Evolutionary conservation across 2,797 vertebrate genomes (phyloP).

Genomic region (Aerospiza tachiro): DNA sequence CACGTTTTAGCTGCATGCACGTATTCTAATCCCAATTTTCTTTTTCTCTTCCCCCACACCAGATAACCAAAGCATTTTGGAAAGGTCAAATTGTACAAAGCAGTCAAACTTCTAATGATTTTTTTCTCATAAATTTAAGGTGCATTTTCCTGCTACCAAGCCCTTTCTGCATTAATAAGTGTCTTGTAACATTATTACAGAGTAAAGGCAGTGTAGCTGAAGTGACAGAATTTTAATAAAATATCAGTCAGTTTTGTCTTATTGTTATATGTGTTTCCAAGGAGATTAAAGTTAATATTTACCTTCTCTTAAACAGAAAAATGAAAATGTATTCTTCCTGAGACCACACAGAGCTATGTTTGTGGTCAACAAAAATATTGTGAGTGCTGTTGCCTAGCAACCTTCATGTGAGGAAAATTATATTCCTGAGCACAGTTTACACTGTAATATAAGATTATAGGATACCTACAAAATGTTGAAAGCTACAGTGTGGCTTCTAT

Average conservation of each 20-base stretch:
- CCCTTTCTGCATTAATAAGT: neutral
- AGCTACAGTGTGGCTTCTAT: neutral
- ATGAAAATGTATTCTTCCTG: neutral
- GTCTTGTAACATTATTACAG: neutral
- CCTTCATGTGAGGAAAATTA: slow-evolving; percentile 44
- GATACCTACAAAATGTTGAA: slow-evolving; percentile 25
- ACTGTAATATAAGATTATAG: neutral
- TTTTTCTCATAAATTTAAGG: neutral
- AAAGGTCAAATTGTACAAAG: neutral
- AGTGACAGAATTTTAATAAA: neutral
- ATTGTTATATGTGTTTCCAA: neutral
- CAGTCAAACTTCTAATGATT: neutral
- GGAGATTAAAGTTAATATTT: slow-evolving; percentile 14
- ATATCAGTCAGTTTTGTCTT: neutral
- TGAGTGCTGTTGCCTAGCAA: slow-evolving; percentile 73
- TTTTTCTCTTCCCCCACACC: neutral
- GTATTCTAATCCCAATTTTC: neutral
- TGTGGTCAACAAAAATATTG: slow-evolving; percentile 69
- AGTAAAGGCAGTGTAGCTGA: neutral
- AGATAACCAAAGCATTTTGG: neutral
- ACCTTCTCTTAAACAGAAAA: neutral
- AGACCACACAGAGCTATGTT: slow-evolving; percentile 25
- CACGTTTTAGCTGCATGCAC: neutral
- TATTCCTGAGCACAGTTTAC: slow-evolving; percentile 36
- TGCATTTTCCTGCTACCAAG: neutral